A percentile compares a stretch with the other conserved stretches of the same genome.
Conservation (phyloP, 2,113 vertebrate genomes). For the Tragelaphus scriptus region DNA sequence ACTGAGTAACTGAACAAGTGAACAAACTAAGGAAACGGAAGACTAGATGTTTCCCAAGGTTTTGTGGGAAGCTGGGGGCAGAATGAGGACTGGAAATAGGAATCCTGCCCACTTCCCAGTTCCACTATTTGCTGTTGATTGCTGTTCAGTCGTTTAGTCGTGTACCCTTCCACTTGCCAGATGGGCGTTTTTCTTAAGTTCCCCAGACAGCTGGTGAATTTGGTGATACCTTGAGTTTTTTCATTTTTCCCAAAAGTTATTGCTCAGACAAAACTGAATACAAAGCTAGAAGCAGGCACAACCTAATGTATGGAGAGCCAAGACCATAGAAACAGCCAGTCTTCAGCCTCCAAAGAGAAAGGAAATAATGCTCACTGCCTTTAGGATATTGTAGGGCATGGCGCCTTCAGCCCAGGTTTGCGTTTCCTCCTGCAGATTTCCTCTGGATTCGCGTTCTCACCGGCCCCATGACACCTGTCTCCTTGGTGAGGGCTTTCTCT, state of each 20-base stretch:
- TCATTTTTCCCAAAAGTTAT: background rate
- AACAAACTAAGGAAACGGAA: background rate
- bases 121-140: background rate
- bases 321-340: background rate
- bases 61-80: background rate
- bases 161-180: background rate
- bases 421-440: background rate
- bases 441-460: rapidly evolving
- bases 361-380: no score
- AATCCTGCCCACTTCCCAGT: no score
- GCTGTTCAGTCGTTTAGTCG: background rate
- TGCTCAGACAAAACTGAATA: background rate
- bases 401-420: no score
- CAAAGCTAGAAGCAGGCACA: background rate
- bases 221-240: background rate
- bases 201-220: background rate
- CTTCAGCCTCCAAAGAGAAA: background rate
- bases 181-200: background rate
- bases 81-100: background rate
- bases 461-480: rapidly evolving
- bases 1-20: background rate
- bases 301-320: background rate
- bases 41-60: background rate
- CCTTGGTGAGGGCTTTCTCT: background rate
- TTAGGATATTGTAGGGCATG: rapidly evolving